A percentile compares a stretch with the other conserved stretches of the same genome.
phyloP scores from a whole-genome alignment of 2,113 vertebrate species.

The Ascaphus truei region DNA sequence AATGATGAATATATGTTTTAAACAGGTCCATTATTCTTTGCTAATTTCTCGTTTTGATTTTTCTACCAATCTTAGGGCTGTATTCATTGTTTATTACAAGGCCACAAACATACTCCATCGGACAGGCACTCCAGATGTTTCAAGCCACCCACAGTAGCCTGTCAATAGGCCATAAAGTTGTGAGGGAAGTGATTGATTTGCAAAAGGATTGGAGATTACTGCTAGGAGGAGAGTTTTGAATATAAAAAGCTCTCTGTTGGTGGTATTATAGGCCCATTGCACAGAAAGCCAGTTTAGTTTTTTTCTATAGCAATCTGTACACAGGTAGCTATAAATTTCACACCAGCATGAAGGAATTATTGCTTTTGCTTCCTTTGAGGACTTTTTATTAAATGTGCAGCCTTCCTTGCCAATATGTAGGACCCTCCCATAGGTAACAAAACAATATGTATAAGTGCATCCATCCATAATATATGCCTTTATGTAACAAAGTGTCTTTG shows the following conservation, averaged over 20 bases:
- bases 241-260: slow-evolving; percentile 49
- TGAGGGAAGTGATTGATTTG: slow-evolving; percentile 51
- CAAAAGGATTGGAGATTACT: slow-evolving; percentile 49
- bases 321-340: slow-evolving; percentile 48
- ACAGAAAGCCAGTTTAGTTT: slow-evolving; percentile 24
- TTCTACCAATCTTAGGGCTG: background rate
- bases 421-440: background rate
- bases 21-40: slow-evolving; percentile 35
- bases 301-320: slow-evolving; percentile 44
- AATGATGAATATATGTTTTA: slow-evolving; percentile 30
- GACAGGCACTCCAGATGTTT: slow-evolving; percentile 49
- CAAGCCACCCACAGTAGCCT: slow-evolving; percentile 49
- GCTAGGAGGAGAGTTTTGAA: slow-evolving; percentile 37
- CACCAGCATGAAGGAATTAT: slow-evolving; percentile 29
- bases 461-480: slow-evolving; percentile 5
- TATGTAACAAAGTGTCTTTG: background rate
- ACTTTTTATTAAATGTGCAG: slow-evolving; percentile 24
- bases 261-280: slow-evolving; percentile 37
- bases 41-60: background rate
- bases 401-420: background rate
- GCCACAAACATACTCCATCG: slow-evolving; percentile 38
- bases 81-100: background rate
- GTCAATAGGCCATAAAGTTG: slow-evolving; percentile 55
- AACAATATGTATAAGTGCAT: background rate
- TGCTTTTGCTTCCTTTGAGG: slow-evolving; percentile 38